Base-by-base conservation (phyloP, 2,797 vertebrate genomes). In the Prionace glauca region DNA sequence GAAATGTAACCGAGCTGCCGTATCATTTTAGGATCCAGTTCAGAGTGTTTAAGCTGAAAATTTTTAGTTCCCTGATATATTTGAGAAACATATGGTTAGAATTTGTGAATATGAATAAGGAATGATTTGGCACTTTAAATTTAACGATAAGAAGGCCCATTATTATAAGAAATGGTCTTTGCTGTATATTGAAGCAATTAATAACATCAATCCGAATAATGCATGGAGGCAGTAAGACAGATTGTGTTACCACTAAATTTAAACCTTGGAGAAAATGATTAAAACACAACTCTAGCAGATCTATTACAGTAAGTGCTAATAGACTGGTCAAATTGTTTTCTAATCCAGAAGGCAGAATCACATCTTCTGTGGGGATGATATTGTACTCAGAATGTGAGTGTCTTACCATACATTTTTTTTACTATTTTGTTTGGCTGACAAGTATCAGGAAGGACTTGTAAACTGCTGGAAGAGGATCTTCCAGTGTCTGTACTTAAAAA, bases 201-300 rank as follows among this genome's bases (percentile, higher is more conserved):
- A 92, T 92, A 69, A 69, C 62, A 92, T 69, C 90, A 69, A 92
- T 92, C 65, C 90, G 26, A 65, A 22, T 69, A 92, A 92, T 69
- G 65, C 32, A 92, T 67, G 67, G 36, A 69, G 60, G 16, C 20
- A 16, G 32, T 69, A 92, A 67, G 10, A 92, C 20, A 65, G 88
- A 67, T 92, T 41, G 32, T 60, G 26, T 1, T 41, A 22, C 90
- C 65, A 12, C 18, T 92, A 41, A 65, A 62, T 91, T 36, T 92
- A 92, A 91, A 91, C 29, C 29, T 65, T 92, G 65, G 18, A 36
- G 90, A 41, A 92, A 92, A 92, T 41, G 20, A 92, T n/a, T 36
- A 69, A 69, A 69, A 24, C 65, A 69, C 24, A 26, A 20, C 32
- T 41, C 65, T 26, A 56, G 62, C 9, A 92, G 36, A 92, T 69